phyloP scores from a whole-genome alignment of 1,140 invertebrate species.

The Fopius arisanus region DNA sequence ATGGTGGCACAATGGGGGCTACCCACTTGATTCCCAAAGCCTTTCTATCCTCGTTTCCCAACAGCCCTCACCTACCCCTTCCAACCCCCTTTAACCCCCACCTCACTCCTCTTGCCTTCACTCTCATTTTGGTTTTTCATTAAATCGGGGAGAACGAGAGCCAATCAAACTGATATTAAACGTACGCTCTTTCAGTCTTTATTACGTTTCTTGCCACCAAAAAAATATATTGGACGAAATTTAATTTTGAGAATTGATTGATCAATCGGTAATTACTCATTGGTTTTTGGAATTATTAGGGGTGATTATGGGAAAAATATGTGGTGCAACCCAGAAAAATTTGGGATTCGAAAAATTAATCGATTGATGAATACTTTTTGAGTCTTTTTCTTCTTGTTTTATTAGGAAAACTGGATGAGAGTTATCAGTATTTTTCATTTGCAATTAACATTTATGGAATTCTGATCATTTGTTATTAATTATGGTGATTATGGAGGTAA shows the following conservation, averaged over 20 bases:
- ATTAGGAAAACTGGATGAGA: no score
- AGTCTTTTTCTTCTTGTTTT: no score
- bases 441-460: no score
- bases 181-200: background rate
- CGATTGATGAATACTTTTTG: slow-evolving; percentile 11
- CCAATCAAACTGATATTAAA: slow-evolving; percentile 15
- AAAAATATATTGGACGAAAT: background rate
- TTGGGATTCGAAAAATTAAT: no score
- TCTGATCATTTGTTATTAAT: no score
- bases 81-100: background rate
- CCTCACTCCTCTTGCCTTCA: background rate
- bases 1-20: slow-evolving; percentile 57
- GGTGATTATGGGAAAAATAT: no score
- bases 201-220: background rate
- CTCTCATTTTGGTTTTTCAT: slow-evolving; percentile 58
- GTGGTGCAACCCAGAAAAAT: no score
- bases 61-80: background rate
- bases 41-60: slow-evolving; percentile 11
- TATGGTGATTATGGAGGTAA: no score
- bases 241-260: no score
- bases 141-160: slow-evolving; percentile 53
- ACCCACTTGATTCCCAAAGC: slow-evolving; percentile 57
- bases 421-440: no score
- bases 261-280: no score
- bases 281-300: background rate